Evolutionary conservation across 2,797 vertebrate species (phyloP), one percentile per base, ranked within the genome.

Genomic region (Perodicticus potto): DNA sequence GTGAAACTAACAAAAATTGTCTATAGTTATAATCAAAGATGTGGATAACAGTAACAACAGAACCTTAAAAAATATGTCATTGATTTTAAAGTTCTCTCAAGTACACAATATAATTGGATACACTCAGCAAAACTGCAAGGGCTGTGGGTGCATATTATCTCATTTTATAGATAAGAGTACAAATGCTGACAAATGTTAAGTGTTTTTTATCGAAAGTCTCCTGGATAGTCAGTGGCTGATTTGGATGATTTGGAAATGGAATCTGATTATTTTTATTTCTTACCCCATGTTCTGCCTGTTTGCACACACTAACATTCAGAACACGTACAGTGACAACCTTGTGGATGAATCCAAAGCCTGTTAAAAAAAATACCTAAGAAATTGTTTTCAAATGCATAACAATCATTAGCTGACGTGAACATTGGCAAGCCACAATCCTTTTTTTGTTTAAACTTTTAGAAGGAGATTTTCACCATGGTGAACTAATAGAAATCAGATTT

Each of bases 401-500:
- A 49, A 59, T 91, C 61, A 57, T 91, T 63, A 78, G 59, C 53
- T 2, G 1, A 32, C 65, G 34, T 23, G 20, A 86, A 77, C 59
- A 43, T 57, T 65, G 88, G 23, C 45, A 40, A 69, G 14, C 4
- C 8, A 8, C 19, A 57, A 25, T 80, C 27, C 4, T 67, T 40
- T 86, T 69, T 78, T 40, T 91, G 65, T 93, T 91, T 59, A 76
- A 94, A 72, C 65, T 85, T 95, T 94, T 29, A 45, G 40, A 40
- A 70, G 37, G 67, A 27, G 67, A 86, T 91, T 95, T 88, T 96
- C 29, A 89, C 81, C 40, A 53, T 9, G 57, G 25, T 69, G 91
- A 97, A 76, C 80, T 89, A 65, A 83, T 55, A 93, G 89, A 95
- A 93, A 89, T 87, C 76, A 93, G 81, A 89, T 93, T 91, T 84